Base-by-base conservation (phyloP, 2,797 vertebrate species). In the Heliangelus exortis region DNA sequence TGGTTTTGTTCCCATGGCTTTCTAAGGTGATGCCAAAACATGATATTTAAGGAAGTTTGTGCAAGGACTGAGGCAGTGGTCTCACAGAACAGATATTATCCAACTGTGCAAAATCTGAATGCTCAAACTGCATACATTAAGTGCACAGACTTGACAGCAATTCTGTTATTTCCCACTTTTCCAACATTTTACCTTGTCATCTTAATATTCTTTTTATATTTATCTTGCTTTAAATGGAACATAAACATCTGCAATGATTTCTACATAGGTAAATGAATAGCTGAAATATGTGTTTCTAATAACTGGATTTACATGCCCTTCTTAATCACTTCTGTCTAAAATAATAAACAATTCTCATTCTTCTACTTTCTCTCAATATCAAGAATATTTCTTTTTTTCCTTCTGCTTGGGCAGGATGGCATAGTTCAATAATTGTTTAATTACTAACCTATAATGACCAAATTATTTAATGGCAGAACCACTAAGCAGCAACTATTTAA, bases 401-500 rank as follows among this genome's bases (percentile, higher is more conserved):
- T 91, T 6, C 18, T 67, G 28, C 39, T 72, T 55, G 57, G 61
- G n/a, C 53, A 79, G 39, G 69, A 79, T 21, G 14, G 39, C 18
- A 66, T 20, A 55, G 45, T 82, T 87, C 57, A 77, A 22, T 55
- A 90, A 79, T 16, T 65, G 25, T 53, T 83, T 75, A 66, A 74
- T 72, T 84, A 75, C 54, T 86, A 43, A 77, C 84, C 47, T 36
- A 8, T 39, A 90, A 84, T 73, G 92, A 73, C 34, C 7, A 54
- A 71, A 84, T 47, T 0, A 86, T 81, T 86, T 84, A 84, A 93
- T 78, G 34, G 50, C 34, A 76, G 59, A 79, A 94, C 57, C 36
- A 59, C 45, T 36, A 71, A 41, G 28, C n/a, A 89, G 63, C 33
- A 77, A 91, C 92, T 87, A 87, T 69, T 89, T 89, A 69, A 92